Percentiles rank a stretch among this genome's conserved stretches.
These are phyloP conservation scores for Propithecus deckenii DNA, from an alignment of 2,797 vertebrate species.

Conservation along the genomic window DNA sequence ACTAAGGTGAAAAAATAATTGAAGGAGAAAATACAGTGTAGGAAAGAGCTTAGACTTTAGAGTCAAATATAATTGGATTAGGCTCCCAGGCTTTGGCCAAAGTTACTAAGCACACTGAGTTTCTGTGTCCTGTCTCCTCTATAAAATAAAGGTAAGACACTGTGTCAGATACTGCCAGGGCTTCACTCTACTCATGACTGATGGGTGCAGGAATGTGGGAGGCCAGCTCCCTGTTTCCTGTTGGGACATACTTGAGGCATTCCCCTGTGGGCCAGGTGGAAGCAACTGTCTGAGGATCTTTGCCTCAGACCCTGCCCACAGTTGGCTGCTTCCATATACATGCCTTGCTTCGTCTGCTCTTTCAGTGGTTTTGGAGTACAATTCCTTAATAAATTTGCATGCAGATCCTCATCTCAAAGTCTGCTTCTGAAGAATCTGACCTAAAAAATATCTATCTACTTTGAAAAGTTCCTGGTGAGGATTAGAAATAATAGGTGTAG, in stretches of 20 bases:
- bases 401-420: not conserved
- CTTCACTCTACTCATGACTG: not conserved
- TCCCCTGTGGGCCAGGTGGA: not conserved
- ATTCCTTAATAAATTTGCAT: not conserved
- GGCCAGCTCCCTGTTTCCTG: not conserved
- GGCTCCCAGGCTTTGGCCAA: not conserved
- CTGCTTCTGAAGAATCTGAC: not conserved
- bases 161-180: not conserved
- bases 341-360: not conserved
- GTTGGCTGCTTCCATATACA: not conserved
- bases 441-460: not conserved
- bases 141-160: not conserved
- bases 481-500: not conserved
- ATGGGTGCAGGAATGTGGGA: not conserved
- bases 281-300: not conserved
- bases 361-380: not conserved
- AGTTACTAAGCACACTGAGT: not conserved
- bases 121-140: not conserved
- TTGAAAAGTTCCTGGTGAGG: not conserved
- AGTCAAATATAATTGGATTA: not conserved
- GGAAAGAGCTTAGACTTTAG: not conserved
- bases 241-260: not conserved
- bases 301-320: not conserved
- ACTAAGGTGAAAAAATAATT: not conserved
- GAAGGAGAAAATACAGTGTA: not conserved